Evolutionary conservation across 2,888 invertebrate species (phyloP).

Genomic region (Rapana venosa): DNA sequence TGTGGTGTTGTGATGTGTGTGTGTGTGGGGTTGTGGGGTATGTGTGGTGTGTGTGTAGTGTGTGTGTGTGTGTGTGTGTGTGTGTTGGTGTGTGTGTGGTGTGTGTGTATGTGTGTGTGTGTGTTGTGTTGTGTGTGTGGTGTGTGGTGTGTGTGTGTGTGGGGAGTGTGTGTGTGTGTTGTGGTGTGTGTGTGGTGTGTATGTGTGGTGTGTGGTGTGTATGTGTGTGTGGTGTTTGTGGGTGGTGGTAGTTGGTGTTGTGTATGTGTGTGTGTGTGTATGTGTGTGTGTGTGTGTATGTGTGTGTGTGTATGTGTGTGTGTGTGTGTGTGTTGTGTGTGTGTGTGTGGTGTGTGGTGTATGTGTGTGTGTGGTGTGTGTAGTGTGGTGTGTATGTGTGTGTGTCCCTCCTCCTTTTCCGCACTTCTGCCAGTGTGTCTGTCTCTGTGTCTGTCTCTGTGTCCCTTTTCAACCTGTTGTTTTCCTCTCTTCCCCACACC

Average conservation of each 20-base stretch:
- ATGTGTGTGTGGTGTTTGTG: not conserved
- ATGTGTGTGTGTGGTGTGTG: too few relatives aligned
- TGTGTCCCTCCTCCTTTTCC: not conserved
- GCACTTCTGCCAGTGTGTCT: not conserved
- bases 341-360: not conserved
- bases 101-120: too few relatives aligned
- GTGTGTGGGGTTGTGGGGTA: too few relatives aligned
- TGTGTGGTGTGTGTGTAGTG: too few relatives aligned
- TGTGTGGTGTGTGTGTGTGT: too few relatives aligned
- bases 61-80: too few relatives aligned
- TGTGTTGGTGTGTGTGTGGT: too few relatives aligned
- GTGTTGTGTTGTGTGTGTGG: too few relatives aligned
- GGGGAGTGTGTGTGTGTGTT: too few relatives aligned
- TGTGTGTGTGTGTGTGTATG: conserved; percentile 7
- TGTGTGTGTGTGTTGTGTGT: not conserved
- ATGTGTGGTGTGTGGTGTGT: not conserved
- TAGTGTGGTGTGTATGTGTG: not conserved
- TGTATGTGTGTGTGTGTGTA: not conserved
- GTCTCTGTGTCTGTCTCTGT: not conserved
- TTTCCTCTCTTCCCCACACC: not conserved
- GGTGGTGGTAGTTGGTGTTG: not conserved
- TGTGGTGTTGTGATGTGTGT: too few relatives aligned
- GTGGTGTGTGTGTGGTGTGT: too few relatives aligned
- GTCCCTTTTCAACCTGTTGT: not conserved
- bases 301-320: conserved; percentile 13